Evolutionary conservation across 1,140 invertebrate species (phyloP).

Genomic region (Cephus cinctus): DNA sequence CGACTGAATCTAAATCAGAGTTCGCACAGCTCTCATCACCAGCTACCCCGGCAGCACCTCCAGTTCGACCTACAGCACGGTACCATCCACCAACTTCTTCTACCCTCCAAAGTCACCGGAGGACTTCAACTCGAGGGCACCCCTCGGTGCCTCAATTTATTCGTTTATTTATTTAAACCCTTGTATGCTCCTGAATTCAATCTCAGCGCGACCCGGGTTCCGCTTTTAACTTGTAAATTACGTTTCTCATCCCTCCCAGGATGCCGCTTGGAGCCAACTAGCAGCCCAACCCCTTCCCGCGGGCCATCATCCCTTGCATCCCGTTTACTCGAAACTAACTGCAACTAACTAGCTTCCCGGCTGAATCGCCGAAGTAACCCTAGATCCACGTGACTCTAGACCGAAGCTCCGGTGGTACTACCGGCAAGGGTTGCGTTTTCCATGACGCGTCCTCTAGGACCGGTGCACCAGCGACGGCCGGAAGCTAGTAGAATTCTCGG

Average conservation of each 20-base stretch:
- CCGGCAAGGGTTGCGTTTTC: too few relatives aligned
- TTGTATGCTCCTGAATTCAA: background rate
- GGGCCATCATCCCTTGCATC: too few relatives aligned
- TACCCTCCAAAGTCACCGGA: background rate
- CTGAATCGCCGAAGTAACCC: background rate
- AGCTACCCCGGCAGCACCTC: too few relatives aligned
- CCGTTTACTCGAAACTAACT: background rate
- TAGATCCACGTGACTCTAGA: too few relatives aligned
- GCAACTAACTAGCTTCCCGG: background rate
- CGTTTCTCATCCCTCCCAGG: background rate
- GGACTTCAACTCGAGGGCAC: background rate
- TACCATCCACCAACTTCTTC: background rate
- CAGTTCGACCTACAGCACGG: too few relatives aligned
- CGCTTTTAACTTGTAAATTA: background rate
- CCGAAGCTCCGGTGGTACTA: conserved; percentile 22
- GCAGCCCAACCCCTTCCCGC: background rate
- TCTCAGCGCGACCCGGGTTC: background rate
- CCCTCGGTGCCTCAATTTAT: background rate
- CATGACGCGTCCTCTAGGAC: too few relatives aligned
- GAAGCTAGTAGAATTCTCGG: too few relatives aligned
- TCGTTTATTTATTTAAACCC: conserved; percentile 3
- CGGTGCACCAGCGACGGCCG: too few relatives aligned
- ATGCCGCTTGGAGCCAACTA: background rate
- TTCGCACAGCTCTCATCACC: background rate
- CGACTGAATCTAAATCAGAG: conserved; percentile 26